Conservation (phyloP, 2,113 vertebrate species). For the Bolborhynchus lineola region DNA sequence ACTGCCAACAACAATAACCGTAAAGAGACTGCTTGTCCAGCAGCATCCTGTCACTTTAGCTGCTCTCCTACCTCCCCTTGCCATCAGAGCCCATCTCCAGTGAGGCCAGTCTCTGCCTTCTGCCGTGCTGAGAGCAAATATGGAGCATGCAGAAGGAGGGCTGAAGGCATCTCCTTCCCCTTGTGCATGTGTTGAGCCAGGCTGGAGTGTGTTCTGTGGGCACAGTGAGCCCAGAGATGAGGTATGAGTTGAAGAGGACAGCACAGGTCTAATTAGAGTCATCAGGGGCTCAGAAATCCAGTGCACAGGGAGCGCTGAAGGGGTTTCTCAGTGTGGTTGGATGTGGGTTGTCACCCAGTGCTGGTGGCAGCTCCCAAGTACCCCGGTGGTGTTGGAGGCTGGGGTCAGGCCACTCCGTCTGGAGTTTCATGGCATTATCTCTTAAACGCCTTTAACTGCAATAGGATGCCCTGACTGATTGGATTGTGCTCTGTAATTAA, state of each 20-base stretch:
- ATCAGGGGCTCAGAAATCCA: background rate
- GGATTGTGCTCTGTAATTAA: slow-evolving; percentile 46
- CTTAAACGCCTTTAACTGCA: slow-evolving; percentile 33
- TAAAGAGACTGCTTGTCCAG: background rate
- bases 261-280: background rate
- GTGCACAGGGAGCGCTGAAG: background rate
- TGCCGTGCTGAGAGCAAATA: background rate
- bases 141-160: background rate
- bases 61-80: background rate
- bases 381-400: background rate
- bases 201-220: background rate
- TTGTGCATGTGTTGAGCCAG: background rate
- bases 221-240: background rate
- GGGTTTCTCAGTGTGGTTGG: rapidly evolving
- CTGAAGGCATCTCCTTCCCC: background rate
- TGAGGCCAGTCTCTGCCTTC: background rate
- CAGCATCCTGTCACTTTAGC: background rate
- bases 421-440: slow-evolving; percentile 44
- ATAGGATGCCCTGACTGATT: slow-evolving; percentile 44
- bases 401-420: slow-evolving; percentile 15
- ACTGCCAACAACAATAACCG: background rate
- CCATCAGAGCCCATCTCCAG: background rate
- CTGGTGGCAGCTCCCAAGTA: rapidly evolving
- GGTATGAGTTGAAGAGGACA: background rate
- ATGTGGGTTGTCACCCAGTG: rapidly evolving